A percentile compares a stretch with the other conserved stretches of the same genome.
phyloP scores from a whole-genome alignment of 1,140 invertebrate species.

The Polyergus mexicanus region DNA sequence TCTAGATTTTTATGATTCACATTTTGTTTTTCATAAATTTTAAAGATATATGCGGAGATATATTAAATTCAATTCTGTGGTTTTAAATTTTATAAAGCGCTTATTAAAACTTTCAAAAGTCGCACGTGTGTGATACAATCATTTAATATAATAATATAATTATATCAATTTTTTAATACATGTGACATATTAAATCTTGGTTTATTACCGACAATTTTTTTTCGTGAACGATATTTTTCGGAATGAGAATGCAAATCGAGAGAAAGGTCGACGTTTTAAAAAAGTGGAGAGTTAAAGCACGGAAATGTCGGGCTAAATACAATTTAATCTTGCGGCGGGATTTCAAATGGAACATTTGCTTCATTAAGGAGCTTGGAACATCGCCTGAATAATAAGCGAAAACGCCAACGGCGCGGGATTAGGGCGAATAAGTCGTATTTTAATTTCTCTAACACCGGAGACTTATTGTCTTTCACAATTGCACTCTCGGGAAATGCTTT shows the following conservation, averaged over 20 bases:
- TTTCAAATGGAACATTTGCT: conserved; percentile 72
- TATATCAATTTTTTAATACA: not conserved
- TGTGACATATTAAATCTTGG: not conserved
- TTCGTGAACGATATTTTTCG: conserved; percentile 28
- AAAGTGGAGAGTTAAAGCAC: conserved; percentile 39
- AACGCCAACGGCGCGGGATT: conserved; percentile 56
- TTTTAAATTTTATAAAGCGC: not conserved
- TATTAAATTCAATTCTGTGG: not conserved
- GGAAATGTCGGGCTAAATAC: conserved; percentile 69
- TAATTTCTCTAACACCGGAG: conserved; percentile 52
- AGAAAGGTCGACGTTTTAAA: conserved; percentile 28
- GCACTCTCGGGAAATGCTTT: conserved; percentile 41
- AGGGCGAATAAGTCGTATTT: conserved; percentile 62
- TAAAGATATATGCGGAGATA: not conserved
- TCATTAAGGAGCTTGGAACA: conserved; percentile 65
- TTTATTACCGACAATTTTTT: conserved; percentile 18
- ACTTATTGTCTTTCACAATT: conserved; percentile 54
- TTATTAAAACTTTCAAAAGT: too few species aligned
- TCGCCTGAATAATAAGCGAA: conserved; percentile 66
- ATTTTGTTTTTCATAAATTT: not conserved
- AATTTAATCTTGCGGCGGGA: conserved; percentile 66
- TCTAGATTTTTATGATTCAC: not conserved
- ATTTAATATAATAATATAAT: conserved; percentile 29
- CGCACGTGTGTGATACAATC: too few species aligned
- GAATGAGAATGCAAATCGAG: conserved; percentile 22